Base-by-base conservation (phyloP, 2,797 vertebrate genomes). In the Urosaurus nigricauda region DNA sequence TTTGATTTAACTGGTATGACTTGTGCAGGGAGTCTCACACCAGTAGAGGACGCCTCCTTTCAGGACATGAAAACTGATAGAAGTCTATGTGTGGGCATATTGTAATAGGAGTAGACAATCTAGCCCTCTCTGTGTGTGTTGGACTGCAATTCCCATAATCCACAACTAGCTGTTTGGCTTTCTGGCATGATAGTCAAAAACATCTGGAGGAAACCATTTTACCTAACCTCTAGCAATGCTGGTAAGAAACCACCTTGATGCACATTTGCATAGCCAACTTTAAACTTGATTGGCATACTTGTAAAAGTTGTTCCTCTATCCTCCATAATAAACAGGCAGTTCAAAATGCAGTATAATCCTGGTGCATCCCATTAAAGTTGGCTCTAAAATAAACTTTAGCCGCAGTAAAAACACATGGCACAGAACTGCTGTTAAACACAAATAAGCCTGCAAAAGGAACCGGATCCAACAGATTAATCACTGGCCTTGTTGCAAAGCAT, bases 381-480 rank as follows among this genome's bases (percentile, higher is more conserved):
- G 65, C 12, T 11, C 8, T 32, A 68, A 26, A 32, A 68, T 68
- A 29, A 68, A 11, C 51, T 73, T 43, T 51, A 13, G 29, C 12
- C 37, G 4, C 56, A 63, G 9, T 37, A 70, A 32, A 70, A 47
- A 70, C 17, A 16, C 2, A 32, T 43, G 21, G 51, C 16, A 56
- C 24, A 70, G 21, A 12, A 17, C 24, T 58, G 13, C 24, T 37
- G 32, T 13, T 70, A 60, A 83, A 79, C n/a, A 58, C 16, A 24
- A 56, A 40, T 19, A 47, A 83, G 24, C 51, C 32, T 71, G 26
- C 32, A 84, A 71, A 87, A 53, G 79, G n/a, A 43, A 84, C 37
- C 63, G 53, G 51, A 56, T 63, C 80, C 37, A 70, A 70, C 12
- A 29, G 51, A 79, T 87, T 79, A 86, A 86, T 68, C 68, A 63